Conservation (phyloP, 2,797 vertebrate species). For the Enteromius treurensis region DNA sequence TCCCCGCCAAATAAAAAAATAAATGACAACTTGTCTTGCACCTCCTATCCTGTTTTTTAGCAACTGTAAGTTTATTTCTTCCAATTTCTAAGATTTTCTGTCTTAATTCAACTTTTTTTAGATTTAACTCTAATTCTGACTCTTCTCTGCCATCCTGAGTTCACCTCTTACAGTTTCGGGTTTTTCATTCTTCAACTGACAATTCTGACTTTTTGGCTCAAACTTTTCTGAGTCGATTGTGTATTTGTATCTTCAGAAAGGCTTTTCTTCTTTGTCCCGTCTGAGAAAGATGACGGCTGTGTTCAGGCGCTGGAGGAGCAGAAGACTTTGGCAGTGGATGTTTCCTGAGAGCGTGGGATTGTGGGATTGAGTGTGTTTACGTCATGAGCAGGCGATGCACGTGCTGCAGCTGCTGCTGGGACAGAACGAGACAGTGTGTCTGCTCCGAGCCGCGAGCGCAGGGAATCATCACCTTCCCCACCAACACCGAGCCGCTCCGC, state of each 20-base stretch:
- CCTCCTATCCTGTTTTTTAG: not conserved
- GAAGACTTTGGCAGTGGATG: not conserved
- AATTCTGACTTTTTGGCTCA: not conserved
- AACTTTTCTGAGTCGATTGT: not conserved
- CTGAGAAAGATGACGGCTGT: not conserved
- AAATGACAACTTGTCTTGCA: no score
- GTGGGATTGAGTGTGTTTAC: not conserved
- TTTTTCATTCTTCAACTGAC: no score
- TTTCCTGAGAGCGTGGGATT: constrained; percentile 26
- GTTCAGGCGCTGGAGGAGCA: not conserved
- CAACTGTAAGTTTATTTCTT: not conserved
- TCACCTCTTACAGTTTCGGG: no score
- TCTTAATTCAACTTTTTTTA: not conserved
- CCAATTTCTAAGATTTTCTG: not conserved
- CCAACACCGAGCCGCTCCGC: constrained; percentile 77
- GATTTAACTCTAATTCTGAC: no score
- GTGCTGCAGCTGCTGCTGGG: constrained; percentile 82
- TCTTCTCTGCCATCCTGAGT: no score
- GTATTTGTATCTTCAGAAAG: no score
- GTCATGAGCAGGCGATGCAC: constrained; percentile 82
- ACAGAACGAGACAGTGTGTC: constrained; percentile 85
- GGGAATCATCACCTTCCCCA: constrained; percentile 86
- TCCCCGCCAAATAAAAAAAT: no score
- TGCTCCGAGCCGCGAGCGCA: constrained; percentile 85
- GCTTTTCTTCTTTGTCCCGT: not conserved